Percentiles rank a stretch among this genome's conserved stretches.
Conservation (phyloP, 2,888 invertebrate genomes). For the Pemphredon lugubris region DNA sequence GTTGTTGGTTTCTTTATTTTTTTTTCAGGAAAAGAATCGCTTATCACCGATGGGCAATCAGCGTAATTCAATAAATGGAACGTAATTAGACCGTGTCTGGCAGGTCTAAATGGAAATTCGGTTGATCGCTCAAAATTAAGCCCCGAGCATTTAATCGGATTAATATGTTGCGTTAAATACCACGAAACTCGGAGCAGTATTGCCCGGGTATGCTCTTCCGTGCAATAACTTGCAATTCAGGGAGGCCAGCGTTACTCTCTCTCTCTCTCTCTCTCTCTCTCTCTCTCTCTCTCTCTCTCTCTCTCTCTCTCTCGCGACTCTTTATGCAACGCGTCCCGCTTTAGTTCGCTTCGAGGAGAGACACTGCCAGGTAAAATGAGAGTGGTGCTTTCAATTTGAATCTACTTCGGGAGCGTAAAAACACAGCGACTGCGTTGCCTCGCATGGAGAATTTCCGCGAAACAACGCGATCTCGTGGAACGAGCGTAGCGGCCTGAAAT, state of each 20-base stretch:
- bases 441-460: background rate
- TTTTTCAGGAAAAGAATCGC: constrained; percentile 39
- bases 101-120: constrained; percentile 2
- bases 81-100: constrained; percentile 13
- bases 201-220: background rate
- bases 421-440: background rate
- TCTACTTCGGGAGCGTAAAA: background rate
- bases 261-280: no score
- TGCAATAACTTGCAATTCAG: background rate
- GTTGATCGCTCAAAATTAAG: constrained; percentile 3
- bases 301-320: no score
- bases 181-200: background rate
- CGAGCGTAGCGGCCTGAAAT: background rate
- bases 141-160: background rate
- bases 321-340: background rate
- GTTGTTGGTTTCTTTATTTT: no score
- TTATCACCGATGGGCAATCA: constrained; percentile 31
- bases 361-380: background rate
- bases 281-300: no score
- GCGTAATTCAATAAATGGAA: constrained; percentile 35
- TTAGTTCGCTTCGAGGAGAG: background rate
- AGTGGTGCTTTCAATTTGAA: background rate
- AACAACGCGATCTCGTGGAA: background rate
- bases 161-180: constrained; percentile 4
- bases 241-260: background rate